These are phyloP conservation scores for Stichopus horrens DNA, from an alignment of 53 echinoderm and acorn worm species.

Conservation along the genomic window DNA sequence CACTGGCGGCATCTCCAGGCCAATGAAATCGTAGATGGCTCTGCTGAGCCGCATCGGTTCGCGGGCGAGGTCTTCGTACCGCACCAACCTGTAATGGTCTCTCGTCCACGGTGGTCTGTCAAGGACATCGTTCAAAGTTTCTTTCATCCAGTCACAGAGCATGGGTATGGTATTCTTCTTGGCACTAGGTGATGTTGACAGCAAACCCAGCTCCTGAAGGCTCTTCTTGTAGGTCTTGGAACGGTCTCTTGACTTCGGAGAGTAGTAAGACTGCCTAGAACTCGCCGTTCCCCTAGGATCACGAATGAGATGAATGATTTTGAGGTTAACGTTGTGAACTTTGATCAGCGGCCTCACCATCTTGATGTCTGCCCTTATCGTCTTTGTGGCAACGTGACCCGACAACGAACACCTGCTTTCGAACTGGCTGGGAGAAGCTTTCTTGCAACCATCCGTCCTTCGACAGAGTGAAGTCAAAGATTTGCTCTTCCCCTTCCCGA, in stretches of 20 bases:
- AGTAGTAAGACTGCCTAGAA: slow-evolving; percentile 73
- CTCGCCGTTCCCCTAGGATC: slow-evolving; percentile 90
- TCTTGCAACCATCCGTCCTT: slow-evolving; percentile 44
- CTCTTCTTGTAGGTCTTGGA: background rate
- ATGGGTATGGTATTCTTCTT: slow-evolving; percentile 61
- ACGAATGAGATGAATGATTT: slow-evolving; percentile 83
- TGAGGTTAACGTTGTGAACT: slow-evolving; percentile 63
- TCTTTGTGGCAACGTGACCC: slow-evolving; percentile 61
- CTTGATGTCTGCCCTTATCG: slow-evolving; percentile 72
- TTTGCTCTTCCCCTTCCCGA: slow-evolving; percentile 54
- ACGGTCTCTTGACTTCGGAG: background rate
- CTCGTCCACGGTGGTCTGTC: slow-evolving; percentile 67
- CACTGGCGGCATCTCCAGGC: slow-evolving; percentile 50
- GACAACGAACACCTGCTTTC: slow-evolving; percentile 5
- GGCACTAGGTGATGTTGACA: slow-evolving; percentile 35
- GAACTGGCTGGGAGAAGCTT: slow-evolving; percentile 33
- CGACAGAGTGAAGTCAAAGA: slow-evolving; percentile 53
- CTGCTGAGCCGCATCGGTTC: slow-evolving; percentile 66
- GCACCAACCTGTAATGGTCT: slow-evolving; percentile 78
- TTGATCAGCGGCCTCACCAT: slow-evolving; percentile 69
- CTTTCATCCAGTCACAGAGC: slow-evolving; percentile 83
- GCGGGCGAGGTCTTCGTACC: slow-evolving; percentile 82
- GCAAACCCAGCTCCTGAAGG: slow-evolving; percentile 40
- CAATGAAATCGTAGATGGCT: slow-evolving; percentile 78
- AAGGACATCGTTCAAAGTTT: slow-evolving; percentile 60